These are phyloP conservation scores for Pegea sp. DNA, from an alignment of 23 tunicate genomes.

Conservation along the genomic window DNA sequence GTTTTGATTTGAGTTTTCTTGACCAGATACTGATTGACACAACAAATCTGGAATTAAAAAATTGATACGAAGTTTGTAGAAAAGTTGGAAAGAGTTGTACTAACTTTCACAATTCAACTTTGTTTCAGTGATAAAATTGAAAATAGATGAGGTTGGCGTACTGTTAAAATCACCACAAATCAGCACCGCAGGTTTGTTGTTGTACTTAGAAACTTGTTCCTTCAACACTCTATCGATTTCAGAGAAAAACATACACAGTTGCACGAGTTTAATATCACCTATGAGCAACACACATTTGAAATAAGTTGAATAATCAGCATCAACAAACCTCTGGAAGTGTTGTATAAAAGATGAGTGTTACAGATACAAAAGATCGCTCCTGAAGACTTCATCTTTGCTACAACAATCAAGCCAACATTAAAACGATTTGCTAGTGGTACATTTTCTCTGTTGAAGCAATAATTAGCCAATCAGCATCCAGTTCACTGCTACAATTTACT, in stretches of 20 bases:
- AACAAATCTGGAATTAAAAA: no score
- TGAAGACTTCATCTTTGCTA: slow-evolving; percentile 10
- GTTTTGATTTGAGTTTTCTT: no score
- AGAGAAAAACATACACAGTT: slow-evolving; percentile 57
- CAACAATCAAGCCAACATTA: slow-evolving; percentile 48
- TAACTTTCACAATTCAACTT: slow-evolving; percentile 36
- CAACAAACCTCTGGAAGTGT: slow-evolving; percentile 50
- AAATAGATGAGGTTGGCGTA: slow-evolving; percentile 31
- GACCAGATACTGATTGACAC: no score
- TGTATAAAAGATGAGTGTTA: slow-evolving; percentile 68
- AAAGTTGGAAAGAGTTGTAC: background rate
- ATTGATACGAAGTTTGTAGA: no score
- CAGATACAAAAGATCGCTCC: slow-evolving; percentile 22
- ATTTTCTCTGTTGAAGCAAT: slow-evolving; percentile 6
- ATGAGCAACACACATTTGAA: background rate
- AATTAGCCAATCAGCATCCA: background rate
- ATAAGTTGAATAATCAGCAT: background rate
- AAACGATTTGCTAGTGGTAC: slow-evolving; percentile 18
- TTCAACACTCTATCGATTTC: slow-evolving; percentile 22
- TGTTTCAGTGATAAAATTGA: slow-evolving; percentile 37
- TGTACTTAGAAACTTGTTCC: background rate
- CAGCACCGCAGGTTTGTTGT: slow-evolving; percentile 14
- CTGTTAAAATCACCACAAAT: slow-evolving; percentile 90
- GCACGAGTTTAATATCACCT: slow-evolving; percentile 69
- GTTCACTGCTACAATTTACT: slow-evolving; percentile 8